phyloP scores from a whole-genome alignment of 2,888 invertebrate species.

The Pecten maximus region DNA sequence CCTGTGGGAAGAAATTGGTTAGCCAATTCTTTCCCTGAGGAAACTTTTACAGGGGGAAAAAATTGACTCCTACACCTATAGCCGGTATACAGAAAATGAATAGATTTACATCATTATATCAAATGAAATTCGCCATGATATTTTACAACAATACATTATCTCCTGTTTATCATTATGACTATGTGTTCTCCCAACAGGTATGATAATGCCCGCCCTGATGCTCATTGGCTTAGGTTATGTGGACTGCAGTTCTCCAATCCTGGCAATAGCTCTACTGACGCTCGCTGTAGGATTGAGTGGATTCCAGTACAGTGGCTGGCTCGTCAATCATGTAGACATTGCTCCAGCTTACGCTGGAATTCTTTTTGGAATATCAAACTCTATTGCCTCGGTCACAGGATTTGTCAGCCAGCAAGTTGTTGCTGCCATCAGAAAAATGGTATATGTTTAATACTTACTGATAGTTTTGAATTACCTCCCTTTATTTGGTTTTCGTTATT shows the following conservation, averaged over 20 bases:
- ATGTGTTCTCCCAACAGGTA: conserved; percentile 67
- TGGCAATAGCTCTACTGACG: conserved; percentile 77
- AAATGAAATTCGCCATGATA: too few relatives aligned
- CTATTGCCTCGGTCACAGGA: conserved; percentile 80
- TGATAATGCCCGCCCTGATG: conserved; percentile 76
- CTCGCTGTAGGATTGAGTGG: conserved; percentile 78
- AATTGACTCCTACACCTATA: too few relatives aligned
- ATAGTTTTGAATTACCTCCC: background rate
- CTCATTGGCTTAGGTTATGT: conserved; percentile 79
- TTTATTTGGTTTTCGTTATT: background rate
- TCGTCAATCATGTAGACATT: conserved; percentile 82
- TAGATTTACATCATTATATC: too few relatives aligned
- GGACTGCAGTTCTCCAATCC: conserved; percentile 74
- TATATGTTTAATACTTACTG: too few relatives aligned
- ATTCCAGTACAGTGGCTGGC: conserved; percentile 79
- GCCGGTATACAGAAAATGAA: too few relatives aligned
- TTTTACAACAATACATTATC: too few relatives aligned
- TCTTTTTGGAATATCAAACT: conserved; percentile 81
- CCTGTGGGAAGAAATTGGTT: too few relatives aligned
- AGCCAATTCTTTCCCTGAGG: too few relatives aligned
- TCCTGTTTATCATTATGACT: too few relatives aligned
- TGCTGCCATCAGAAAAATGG: conserved; percentile 76
- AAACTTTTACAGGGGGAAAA: too few relatives aligned
- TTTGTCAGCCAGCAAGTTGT: conserved; percentile 80
- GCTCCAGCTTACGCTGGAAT: conserved; percentile 81